phyloP scores from a whole-genome alignment of 2,113 vertebrate species.

The Epinephelus cyanopodus region DNA sequence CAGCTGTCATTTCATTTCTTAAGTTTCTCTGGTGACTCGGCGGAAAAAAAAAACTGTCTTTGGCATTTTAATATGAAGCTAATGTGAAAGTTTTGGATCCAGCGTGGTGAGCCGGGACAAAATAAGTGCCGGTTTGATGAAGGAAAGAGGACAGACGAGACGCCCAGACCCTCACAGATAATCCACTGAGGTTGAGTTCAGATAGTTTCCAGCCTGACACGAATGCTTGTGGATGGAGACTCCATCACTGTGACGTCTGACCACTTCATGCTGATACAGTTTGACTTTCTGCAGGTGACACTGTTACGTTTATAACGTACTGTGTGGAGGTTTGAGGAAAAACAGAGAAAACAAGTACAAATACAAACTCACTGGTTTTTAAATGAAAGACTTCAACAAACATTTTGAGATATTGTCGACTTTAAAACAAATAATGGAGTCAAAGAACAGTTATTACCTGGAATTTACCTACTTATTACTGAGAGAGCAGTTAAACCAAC shows the following conservation, averaged over 20 bases:
- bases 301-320: neutral
- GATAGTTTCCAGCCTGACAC: constrained; percentile 28
- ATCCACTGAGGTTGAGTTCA: constrained; percentile 33
- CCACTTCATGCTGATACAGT: neutral
- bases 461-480: too few relatives aligned
- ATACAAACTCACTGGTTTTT: neutral
- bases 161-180: neutral
- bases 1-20: neutral
- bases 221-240: too few relatives aligned
- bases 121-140: constrained; percentile 25
- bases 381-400: neutral
- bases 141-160: neutral
- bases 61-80: constrained; percentile 15
- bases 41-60: neutral
- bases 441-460: too few relatives aligned
- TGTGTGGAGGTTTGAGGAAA: neutral
- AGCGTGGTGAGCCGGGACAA: neutral
- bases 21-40: constrained; percentile 13
- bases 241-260: too few relatives aligned
- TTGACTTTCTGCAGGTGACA: too few relatives aligned
- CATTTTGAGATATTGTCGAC: too few relatives aligned
- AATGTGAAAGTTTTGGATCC: neutral
- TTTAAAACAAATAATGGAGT: too few relatives aligned
- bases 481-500: too few relatives aligned
- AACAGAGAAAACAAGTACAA: neutral